These are phyloP conservation scores for Subacronicta megacephala DNA, from an alignment of 2,888 invertebrate species.

Conservation along the genomic window DNA sequence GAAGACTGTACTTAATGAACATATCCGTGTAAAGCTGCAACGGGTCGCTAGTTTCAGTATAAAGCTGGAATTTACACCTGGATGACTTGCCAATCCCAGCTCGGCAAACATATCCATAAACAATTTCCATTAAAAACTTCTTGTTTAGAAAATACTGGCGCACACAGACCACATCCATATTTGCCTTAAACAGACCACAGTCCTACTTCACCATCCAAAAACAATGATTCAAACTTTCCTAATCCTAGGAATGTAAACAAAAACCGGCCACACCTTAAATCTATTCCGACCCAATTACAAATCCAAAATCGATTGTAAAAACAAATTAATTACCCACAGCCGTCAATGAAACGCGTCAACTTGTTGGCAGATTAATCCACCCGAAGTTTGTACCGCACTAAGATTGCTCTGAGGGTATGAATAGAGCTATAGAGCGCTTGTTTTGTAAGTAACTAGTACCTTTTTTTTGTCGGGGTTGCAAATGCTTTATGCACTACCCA, in stretches of 20 bases:
- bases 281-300: conserved; percentile 36
- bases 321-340: conserved; percentile 36
- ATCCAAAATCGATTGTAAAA: conserved; percentile 34
- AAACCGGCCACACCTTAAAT: conserved; percentile 14
- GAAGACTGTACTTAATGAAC: too few species aligned
- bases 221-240: conserved; percentile 3
- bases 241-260: background rate
- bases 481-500: too few species aligned
- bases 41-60: too few species aligned
- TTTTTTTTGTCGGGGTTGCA: too few species aligned
- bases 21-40: too few species aligned
- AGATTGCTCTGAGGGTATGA: conserved; percentile 14
- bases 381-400: conserved; percentile 11
- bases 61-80: too few species aligned
- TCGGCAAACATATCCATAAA: too few species aligned
- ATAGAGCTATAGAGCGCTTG: conserved; percentile 11
- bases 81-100: too few species aligned
- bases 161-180: too few species aligned
- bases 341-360: conserved; percentile 43
- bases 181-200: too few species aligned
- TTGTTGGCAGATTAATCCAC: conserved; percentile 38
- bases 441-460: background rate
- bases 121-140: too few species aligned
- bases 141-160: too few species aligned
- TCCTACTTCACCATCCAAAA: background rate